Percentiles rank a stretch among this genome's conserved stretches.
Conservation (phyloP, 2,888 invertebrate species). For the Noctua comes region DNA sequence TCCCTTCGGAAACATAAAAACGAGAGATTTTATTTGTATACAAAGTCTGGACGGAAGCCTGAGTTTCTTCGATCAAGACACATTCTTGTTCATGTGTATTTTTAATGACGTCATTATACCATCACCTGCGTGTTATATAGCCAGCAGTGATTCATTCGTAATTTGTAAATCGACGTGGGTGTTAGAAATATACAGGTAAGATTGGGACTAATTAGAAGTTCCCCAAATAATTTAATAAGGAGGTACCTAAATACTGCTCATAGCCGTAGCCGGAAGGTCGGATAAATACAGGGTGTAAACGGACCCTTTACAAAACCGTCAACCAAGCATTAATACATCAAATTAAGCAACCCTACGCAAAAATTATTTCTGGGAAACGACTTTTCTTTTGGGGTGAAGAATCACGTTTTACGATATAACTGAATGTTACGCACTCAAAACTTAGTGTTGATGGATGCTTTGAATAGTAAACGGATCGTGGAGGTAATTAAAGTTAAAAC, state of each 20-base stretch:
- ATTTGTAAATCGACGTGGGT: conserved; percentile 95
- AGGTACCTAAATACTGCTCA: background rate
- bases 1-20: conserved; percentile 95
- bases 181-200: conserved; percentile 96
- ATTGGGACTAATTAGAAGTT: conserved; percentile 34
- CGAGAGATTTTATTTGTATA: conserved; percentile 97
- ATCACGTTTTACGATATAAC: too few species aligned
- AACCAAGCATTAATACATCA: too few species aligned
- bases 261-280: too few species aligned
- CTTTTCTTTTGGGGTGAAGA: too few species aligned
- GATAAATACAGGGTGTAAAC: background rate
- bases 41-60: conserved; percentile 97
- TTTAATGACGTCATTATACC: conserved; percentile 95
- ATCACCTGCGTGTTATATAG: conserved; percentile 95
- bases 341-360: too few species aligned
- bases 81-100: conserved; percentile 95
- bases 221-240: background rate
- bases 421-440: too few species aligned
- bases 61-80: conserved; percentile 98
- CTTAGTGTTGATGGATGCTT: too few species aligned
- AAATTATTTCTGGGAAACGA: too few species aligned
- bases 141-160: conserved; percentile 95
- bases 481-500: too few species aligned
- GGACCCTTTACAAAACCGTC: too few species aligned
- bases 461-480: too few species aligned